These are phyloP conservation scores for Toxotes jaculatrix DNA, from an alignment of 2,113 vertebrate species.

Conservation along the genomic window DNA sequence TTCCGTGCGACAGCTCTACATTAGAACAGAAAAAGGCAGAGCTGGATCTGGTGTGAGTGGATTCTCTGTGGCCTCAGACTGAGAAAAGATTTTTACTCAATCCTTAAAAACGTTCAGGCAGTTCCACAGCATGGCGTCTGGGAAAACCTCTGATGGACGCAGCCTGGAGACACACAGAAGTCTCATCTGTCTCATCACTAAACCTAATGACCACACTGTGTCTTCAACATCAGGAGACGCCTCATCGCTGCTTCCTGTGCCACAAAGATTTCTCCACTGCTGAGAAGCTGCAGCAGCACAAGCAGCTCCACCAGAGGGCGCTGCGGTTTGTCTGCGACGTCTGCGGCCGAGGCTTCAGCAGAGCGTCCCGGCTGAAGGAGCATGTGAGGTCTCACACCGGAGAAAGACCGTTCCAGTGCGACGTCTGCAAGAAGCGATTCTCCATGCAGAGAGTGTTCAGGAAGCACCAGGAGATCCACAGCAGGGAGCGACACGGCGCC, in stretches of 20 bases:
- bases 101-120: no score
- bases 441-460: constrained; percentile 20
- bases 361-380: constrained; percentile 44
- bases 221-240: background rate
- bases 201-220: background rate
- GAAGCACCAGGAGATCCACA: constrained; percentile 61
- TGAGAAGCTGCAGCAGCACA: constrained; percentile 50
- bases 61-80: no score
- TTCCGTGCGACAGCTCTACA: no score
- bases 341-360: constrained; percentile 41
- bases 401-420: constrained; percentile 53
- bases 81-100: no score
- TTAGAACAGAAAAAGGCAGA: no score
- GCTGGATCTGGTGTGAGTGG: no score
- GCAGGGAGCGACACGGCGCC: background rate
- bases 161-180: no score
- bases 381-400: constrained; percentile 58
- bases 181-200: background rate
- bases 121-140: no score
- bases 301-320: constrained; percentile 36
- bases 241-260: constrained; percentile 39
- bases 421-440: constrained; percentile 46
- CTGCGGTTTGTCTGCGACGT: constrained; percentile 41
- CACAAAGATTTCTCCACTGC: constrained; percentile 20
- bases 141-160: no score